phyloP scores from a whole-genome alignment of 2,113 vertebrate species.

The Mugil cephalus region DNA sequence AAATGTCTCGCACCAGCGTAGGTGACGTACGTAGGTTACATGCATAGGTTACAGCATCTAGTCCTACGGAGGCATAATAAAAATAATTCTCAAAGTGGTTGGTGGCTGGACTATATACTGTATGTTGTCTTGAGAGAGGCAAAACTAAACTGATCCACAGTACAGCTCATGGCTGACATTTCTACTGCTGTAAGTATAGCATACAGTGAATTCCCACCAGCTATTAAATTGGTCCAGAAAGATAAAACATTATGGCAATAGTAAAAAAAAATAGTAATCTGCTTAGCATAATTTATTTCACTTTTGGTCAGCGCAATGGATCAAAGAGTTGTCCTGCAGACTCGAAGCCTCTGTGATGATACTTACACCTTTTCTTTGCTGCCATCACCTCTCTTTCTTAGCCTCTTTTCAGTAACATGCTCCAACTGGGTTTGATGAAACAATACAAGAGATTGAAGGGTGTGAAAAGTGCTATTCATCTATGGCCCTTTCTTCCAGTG shows the following conservation, averaged over 20 bases:
- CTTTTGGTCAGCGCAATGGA: slow-evolving; percentile 1
- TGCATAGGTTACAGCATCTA: too few relatives aligned
- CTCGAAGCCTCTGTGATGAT: background rate
- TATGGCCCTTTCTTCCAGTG: slow-evolving; percentile 8
- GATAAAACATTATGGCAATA: background rate
- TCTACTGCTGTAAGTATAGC: background rate
- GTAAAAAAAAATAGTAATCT: background rate
- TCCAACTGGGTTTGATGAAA: slow-evolving; percentile 54
- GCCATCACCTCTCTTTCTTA: slow-evolving; percentile 20
- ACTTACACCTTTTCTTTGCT: slow-evolving; percentile 3
- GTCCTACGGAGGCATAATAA: too few relatives aligned
- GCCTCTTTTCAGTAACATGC: slow-evolving; percentile 34
- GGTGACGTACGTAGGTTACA: too few relatives aligned
- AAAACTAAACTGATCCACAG: too few relatives aligned
- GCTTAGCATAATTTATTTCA: background rate
- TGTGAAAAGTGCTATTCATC: slow-evolving; percentile 21
- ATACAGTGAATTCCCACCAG: background rate
- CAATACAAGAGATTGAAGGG: slow-evolving; percentile 56
- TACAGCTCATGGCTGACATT: too few relatives aligned
- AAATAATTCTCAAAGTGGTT: too few relatives aligned
- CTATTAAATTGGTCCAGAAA: background rate
- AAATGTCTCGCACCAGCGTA: too few relatives aligned
- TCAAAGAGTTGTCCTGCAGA: slow-evolving; percentile 20
- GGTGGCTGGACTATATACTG: too few relatives aligned
- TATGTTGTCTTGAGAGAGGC: too few relatives aligned